A percentile compares a stretch with the other conserved stretches of the same genome.
Conservation (phyloP, 1,140 invertebrate species). For the Drosophila lini region DNA sequence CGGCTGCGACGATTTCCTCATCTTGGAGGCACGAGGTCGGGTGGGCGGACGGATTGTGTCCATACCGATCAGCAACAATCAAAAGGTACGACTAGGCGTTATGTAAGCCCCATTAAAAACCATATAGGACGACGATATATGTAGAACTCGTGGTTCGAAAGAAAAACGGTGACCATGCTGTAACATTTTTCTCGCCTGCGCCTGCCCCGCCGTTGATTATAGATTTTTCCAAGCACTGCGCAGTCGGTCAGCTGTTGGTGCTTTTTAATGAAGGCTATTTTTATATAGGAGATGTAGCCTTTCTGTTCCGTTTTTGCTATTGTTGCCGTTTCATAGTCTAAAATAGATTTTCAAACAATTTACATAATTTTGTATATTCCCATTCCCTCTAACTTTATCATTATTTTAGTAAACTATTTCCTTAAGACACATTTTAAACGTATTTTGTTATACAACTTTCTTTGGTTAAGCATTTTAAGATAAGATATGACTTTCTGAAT, state of each 20-base stretch:
- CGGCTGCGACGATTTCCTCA: constrained; percentile 90
- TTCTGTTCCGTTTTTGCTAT: constrained; percentile 17
- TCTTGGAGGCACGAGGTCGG: constrained; percentile 91
- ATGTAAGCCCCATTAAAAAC: constrained; percentile 47
- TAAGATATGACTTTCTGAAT: constrained; percentile 26
- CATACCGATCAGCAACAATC: constrained; percentile 88
- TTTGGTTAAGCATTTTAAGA: constrained; percentile 7
- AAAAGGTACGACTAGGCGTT: constrained; percentile 84
- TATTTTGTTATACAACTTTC: constrained; percentile 42
- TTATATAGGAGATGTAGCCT: constrained; percentile 2
- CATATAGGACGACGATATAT: not conserved
- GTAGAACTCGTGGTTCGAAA: not conserved
- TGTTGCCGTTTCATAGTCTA: not conserved
- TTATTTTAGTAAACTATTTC: not conserved
- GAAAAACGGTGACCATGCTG: constrained; percentile 13
- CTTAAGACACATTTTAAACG: not conserved
- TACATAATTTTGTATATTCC: not conserved
- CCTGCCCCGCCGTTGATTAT: constrained; percentile 49
- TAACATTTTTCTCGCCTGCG: constrained; percentile 17
- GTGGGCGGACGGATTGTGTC: constrained; percentile 93
- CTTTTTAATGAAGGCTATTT: constrained; percentile 25
- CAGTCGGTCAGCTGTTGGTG: constrained; percentile 31
- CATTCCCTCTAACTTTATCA: not conserved
- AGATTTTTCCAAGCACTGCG: constrained; percentile 66
- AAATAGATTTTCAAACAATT: not conserved